These are phyloP conservation scores for Microtus montanus DNA, from an alignment of 2,113 vertebrate genomes.

Conservation along the genomic window DNA sequence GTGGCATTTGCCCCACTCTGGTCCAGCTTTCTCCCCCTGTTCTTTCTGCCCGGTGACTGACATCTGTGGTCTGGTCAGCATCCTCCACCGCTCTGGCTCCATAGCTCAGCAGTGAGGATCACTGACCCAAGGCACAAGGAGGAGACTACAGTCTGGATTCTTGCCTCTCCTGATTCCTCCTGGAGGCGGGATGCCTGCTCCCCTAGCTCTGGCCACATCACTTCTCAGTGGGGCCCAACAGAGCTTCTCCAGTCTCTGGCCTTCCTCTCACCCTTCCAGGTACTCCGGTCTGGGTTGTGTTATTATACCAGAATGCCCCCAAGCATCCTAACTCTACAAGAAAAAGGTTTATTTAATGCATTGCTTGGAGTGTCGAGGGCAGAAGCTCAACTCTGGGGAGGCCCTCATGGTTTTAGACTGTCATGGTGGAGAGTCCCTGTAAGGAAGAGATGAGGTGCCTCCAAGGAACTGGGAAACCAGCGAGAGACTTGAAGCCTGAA, in stretches of 20 bases:
- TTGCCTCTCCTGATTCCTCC: neutral
- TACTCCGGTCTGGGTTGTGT: too few relatives aligned
- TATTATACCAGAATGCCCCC: neutral
- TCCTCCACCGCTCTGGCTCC: neutral
- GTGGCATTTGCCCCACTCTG: neutral
- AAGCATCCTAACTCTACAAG: neutral
- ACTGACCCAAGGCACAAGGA: neutral
- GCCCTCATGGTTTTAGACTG: too few relatives aligned
- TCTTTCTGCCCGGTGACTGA: neutral
- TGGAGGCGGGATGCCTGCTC: accelerated
- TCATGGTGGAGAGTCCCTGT: too few relatives aligned
- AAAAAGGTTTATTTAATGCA: neutral
- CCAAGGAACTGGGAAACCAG: neutral
- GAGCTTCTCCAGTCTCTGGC: neutral
- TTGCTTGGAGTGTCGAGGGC: neutral
- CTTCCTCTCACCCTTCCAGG: neutral
- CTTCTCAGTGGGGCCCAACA: too few relatives aligned
- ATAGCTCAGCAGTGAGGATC: neutral
- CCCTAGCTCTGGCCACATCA: neutral
- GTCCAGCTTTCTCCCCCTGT: neutral
- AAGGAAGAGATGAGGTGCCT: neutral
- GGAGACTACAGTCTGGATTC: too few relatives aligned
- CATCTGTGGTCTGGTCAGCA: neutral
- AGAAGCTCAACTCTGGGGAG: neutral
- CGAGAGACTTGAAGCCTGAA: neutral